Percentiles rank a stretch among this genome's conserved stretches.
Evolutionary conservation across 2,888 invertebrate genomes (phyloP).

Genomic region (Deilephila porcellus): DNA sequence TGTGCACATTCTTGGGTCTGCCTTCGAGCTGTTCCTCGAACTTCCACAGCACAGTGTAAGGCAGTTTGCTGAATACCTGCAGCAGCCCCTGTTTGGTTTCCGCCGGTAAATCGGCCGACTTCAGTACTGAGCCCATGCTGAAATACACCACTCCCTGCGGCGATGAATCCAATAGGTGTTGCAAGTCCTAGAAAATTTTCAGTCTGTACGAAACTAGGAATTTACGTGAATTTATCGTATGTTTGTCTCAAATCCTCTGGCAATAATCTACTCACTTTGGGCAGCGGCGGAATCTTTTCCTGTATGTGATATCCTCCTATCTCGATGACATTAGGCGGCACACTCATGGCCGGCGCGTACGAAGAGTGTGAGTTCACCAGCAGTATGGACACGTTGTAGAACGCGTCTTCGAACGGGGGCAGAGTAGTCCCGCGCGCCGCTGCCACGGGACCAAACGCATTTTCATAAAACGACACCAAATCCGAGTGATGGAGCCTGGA

Average conservation of each 20-base stretch:
- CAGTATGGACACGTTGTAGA: slow-evolving; percentile 57
- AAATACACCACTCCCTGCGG: slow-evolving; percentile 68
- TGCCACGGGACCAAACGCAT: slow-evolving; percentile 51
- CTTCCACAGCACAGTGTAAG: slow-evolving; percentile 76
- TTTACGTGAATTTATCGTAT: no score
- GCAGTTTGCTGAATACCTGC: slow-evolving; percentile 52
- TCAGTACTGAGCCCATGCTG: slow-evolving; percentile 69
- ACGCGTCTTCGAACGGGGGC: slow-evolving; percentile 49
- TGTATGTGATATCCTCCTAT: slow-evolving; percentile 67
- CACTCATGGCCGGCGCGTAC: slow-evolving; percentile 47
- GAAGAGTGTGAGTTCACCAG: slow-evolving; percentile 64
- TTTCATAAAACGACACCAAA: slow-evolving; percentile 42
- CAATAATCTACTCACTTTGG: slow-evolving; percentile 51
- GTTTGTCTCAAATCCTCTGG: no score
- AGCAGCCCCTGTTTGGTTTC: slow-evolving; percentile 50
- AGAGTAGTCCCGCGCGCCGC: slow-evolving; percentile 52
- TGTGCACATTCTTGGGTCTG: slow-evolving; percentile 72
- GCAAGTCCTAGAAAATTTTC: slow-evolving; percentile 58
- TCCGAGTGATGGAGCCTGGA: slow-evolving; percentile 22
- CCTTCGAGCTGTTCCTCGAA: slow-evolving; percentile 69
- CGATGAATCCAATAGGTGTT: slow-evolving; percentile 62
- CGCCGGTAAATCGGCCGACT: slow-evolving; percentile 48
- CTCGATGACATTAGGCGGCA: slow-evolving; percentile 63
- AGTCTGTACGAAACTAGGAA: background rate
- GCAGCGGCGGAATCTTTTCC: slow-evolving; percentile 53